Evolutionary conservation across 2,797 vertebrate genomes (phyloP), one percentile per base, ranked within the genome.

Genomic region (Urosaurus nigricauda): DNA sequence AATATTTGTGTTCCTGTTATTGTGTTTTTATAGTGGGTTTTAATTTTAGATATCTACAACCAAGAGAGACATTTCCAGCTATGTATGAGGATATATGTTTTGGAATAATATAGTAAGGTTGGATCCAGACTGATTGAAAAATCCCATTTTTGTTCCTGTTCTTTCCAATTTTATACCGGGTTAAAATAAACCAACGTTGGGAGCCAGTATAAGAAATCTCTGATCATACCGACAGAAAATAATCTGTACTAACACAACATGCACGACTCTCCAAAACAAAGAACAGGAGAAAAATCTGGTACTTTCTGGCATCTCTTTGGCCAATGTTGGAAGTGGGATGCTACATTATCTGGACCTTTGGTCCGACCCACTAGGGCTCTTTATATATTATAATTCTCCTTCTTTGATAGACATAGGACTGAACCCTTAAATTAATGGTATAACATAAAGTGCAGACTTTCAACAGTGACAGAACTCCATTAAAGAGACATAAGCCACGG

Each of bases 401-500:
- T 12, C 53, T 85, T 85, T 29, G 56, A 53, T 29, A 16, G 11
- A n/a, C 79, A 43, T 1, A 58, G 11, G 19, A n/a, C 37, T 8
- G 56, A n/a, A 47, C 19, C 79, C 4, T 60, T 75, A 63, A 83
- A 83, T 65, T 77, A 77, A 77, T 16, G 32, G 13, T 53, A 43
- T 35, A 37, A 58, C 32, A 75, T 88, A 68, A 68, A 83, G 56
- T 14, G 53, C 37, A 73, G 53, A 19, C n/a, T 51, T 68, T 53
- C 32, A 65, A 53, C 43, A 29, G 13, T 68, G 43, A 78, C 32
- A 68, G 43, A 40, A 53, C 81, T 35, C 19, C 6, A 51, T 73
- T 40, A 53, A 88, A 51, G 60, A 84, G 16, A 78, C 73, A 53
- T 83, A 78, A 78, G 40, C 83, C 75, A 84, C 2, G 5, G 75